Percentiles rank a stretch among this genome's conserved stretches.
Conservation (phyloP, 2,797 vertebrate species). For the Botia almorhae region DNA sequence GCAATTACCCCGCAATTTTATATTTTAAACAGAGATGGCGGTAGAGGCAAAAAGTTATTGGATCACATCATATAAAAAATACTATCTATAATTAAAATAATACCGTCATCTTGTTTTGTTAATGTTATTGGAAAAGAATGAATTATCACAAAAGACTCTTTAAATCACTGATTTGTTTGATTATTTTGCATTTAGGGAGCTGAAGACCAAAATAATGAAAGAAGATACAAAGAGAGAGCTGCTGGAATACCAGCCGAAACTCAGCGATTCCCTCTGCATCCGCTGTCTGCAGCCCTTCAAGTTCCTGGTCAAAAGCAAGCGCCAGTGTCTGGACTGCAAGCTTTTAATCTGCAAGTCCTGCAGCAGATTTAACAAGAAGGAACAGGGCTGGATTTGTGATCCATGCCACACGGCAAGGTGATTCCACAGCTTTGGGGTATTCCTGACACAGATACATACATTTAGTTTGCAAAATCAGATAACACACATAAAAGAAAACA, state of each 20-base stretch:
- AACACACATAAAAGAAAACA: neutral
- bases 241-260: slow-evolving; percentile 71
- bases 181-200: slow-evolving; percentile 67
- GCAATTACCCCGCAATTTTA: too few species aligned
- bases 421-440: neutral
- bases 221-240: slow-evolving; percentile 80
- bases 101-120: neutral
- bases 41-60: too few species aligned
- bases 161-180: neutral
- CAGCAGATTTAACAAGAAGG: slow-evolving; percentile 79
- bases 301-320: slow-evolving; percentile 78
- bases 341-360: slow-evolving; percentile 81
- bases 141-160: neutral
- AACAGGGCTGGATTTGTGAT: slow-evolving; percentile 82
- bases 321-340: slow-evolving; percentile 79
- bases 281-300: slow-evolving; percentile 85
- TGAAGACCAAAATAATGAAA: slow-evolving; percentile 80
- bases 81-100: too few species aligned
- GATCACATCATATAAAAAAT: too few species aligned
- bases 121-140: neutral
- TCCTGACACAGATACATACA: neutral
- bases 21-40: too few species aligned
- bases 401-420: slow-evolving; percentile 81
- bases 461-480: neutral
- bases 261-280: slow-evolving; percentile 80